Evolutionary conservation across 2,888 invertebrate species (phyloP).

Genomic region (Scaptodrosophila latifasciaeformis): DNA sequence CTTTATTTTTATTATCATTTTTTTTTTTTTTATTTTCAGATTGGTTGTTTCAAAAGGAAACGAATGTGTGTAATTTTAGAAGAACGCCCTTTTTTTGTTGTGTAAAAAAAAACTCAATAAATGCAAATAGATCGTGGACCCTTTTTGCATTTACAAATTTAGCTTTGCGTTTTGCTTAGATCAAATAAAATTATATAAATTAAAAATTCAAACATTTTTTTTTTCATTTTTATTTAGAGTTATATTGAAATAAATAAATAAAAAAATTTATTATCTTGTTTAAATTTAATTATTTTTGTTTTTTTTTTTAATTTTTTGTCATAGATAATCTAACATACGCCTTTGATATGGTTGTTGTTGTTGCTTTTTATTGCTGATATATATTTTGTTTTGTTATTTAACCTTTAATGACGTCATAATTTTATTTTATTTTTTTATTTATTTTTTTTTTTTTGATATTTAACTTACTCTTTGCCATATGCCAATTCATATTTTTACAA

Average conservation of each 20-base stretch:
- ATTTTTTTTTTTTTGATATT: conserved; percentile 21
- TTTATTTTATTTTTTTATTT: conserved; percentile 22
- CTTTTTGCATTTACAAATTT: too few relatives aligned
- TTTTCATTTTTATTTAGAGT: too few relatives aligned
- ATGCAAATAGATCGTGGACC: too few relatives aligned
- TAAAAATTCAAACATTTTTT: too few relatives aligned
- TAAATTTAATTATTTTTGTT: conserved; percentile 8
- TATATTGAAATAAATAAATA: too few relatives aligned
- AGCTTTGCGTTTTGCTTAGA: too few relatives aligned
- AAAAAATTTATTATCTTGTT: conserved; percentile 19
- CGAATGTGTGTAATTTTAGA: conserved; percentile 14
- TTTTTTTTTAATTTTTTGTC: conserved; percentile 31
- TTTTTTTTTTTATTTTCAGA: background rate
- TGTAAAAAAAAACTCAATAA: background rate
- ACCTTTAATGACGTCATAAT: too few relatives aligned
- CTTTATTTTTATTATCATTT: background rate
- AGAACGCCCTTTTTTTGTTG: conserved; percentile 28
- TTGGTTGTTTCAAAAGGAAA: too few relatives aligned
- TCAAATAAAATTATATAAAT: conserved; percentile 28
- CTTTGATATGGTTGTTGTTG: conserved; percentile 72
- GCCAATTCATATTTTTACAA: conserved; percentile 33
- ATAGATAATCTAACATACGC: conserved; percentile 67
- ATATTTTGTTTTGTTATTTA: conserved; percentile 28
- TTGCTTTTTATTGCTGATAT: conserved; percentile 73
- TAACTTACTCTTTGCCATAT: too few relatives aligned